These are phyloP conservation scores for Campylomormyrus tamandua DNA, from an alignment of 2,113 vertebrate genomes.

Conservation along the genomic window DNA sequence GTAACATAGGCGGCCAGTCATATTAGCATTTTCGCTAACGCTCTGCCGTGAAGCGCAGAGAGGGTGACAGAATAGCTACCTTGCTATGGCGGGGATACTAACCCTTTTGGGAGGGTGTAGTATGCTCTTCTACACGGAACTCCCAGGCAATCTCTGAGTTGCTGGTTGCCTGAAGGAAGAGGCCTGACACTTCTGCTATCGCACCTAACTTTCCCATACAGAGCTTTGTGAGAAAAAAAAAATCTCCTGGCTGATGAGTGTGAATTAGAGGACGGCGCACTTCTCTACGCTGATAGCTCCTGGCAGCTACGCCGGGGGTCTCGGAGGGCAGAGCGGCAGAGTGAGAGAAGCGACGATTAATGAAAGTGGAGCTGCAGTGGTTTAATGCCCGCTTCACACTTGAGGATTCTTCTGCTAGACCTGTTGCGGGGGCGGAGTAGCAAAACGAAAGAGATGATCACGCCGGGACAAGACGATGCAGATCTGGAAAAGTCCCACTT, in stretches of 20 bases:
- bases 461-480: not conserved
- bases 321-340: not conserved
- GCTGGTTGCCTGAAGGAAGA: not conserved
- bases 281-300: not conserved
- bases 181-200: not conserved
- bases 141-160: not conserved
- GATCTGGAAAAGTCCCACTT: not conserved
- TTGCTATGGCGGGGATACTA: not conserved
- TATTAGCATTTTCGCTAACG: not conserved
- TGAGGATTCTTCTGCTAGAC: not conserved
- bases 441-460: not conserved
- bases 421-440: not conserved
- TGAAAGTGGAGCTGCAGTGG: not conserved
- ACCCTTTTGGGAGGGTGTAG: not conserved
- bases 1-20: not conserved
- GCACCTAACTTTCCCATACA: not conserved
- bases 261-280: not conserved
- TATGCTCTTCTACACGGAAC: not conserved
- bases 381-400: not conserved
- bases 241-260: not conserved
- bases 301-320: not conserved
- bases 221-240: not conserved
- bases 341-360: not conserved
- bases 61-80: not conserved
- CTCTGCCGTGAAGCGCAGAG: not conserved